Evolutionary conservation across 1,140 invertebrate species (phyloP).

Genomic region (Kradibia gibbosae): DNA sequence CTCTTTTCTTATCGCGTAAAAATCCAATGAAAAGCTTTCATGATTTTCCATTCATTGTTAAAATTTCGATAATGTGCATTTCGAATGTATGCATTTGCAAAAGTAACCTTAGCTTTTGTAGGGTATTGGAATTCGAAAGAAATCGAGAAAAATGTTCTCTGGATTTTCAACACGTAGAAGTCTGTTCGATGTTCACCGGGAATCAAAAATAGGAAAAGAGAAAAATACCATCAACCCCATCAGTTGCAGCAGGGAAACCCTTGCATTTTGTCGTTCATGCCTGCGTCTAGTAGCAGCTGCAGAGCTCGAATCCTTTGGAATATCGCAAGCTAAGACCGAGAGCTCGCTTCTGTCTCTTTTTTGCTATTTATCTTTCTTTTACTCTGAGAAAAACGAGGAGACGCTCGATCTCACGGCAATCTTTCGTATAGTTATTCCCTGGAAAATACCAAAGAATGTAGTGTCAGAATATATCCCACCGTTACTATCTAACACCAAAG

Average conservation of each 20-base stretch:
- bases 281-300: constrained; percentile 30
- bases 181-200: neutral
- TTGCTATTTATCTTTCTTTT: neutral
- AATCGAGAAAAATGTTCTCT: neutral
- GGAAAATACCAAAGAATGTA: constrained; percentile 31
- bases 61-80: neutral
- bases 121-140: neutral
- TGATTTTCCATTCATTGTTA: neutral
- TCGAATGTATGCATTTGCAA: neutral
- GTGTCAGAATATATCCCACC: constrained; percentile 14
- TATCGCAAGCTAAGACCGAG: constrained; percentile 41
- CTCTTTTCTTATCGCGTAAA: neutral
- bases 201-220: neutral
- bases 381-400: neutral
- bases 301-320: constrained; percentile 22
- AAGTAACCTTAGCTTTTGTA: neutral
- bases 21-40: neutral
- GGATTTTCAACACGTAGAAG: constrained; percentile 9
- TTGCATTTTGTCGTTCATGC: constrained; percentile 3
- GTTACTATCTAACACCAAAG: neutral
- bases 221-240: constrained; percentile 15
- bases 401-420: constrained; percentile 34
- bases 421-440: constrained; percentile 19
- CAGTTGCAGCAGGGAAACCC: constrained; percentile 37
- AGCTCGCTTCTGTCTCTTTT: neutral